Conservation (phyloP, 2,113 vertebrate genomes). For the Alexandromys fortis region DNA sequence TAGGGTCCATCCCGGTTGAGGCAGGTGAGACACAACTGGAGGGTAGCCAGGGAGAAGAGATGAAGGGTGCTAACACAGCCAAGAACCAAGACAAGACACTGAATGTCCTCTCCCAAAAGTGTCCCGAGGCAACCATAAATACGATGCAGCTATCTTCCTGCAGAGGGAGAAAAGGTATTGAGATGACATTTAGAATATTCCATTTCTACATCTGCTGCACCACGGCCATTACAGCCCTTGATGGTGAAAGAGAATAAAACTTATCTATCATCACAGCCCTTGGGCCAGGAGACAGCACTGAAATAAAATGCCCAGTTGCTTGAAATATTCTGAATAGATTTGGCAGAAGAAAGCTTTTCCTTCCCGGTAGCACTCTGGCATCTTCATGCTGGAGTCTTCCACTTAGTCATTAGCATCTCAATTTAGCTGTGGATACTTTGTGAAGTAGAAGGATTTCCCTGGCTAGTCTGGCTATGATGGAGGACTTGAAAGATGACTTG, state of each 20-base stretch:
- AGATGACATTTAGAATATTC: not conserved
- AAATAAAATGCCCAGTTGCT: conserved; percentile 50
- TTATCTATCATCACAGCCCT: conserved; percentile 32
- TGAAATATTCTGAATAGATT: conserved; percentile 46
- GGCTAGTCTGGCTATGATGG: not conserved
- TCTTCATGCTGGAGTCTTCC: conserved; percentile 42
- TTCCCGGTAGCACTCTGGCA: conserved; percentile 25
- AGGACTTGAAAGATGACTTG: conserved; percentile 12
- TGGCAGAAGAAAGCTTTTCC: conserved; percentile 35
- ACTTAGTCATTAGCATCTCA: conserved; percentile 56
- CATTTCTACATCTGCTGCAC: not conserved
- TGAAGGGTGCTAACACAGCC: not conserved
- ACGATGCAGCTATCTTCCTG: not conserved
- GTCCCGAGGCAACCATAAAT: not conserved
- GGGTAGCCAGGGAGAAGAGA: not conserved
- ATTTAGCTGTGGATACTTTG: conserved; percentile 32
- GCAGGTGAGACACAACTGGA: not conserved
- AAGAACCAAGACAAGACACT: not conserved
- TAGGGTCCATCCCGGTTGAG: not conserved
- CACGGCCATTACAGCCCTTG: not conserved
- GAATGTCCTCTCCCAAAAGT: not conserved
- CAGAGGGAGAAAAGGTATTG: not conserved
- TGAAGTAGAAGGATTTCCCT: conserved; percentile 22
- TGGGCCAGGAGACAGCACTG: not conserved
- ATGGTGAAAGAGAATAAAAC: conserved; percentile 20